These are phyloP conservation scores for Protobothrops flavoviridis DNA, from an alignment of 2,113 vertebrate species.

Conservation along the genomic window DNA sequence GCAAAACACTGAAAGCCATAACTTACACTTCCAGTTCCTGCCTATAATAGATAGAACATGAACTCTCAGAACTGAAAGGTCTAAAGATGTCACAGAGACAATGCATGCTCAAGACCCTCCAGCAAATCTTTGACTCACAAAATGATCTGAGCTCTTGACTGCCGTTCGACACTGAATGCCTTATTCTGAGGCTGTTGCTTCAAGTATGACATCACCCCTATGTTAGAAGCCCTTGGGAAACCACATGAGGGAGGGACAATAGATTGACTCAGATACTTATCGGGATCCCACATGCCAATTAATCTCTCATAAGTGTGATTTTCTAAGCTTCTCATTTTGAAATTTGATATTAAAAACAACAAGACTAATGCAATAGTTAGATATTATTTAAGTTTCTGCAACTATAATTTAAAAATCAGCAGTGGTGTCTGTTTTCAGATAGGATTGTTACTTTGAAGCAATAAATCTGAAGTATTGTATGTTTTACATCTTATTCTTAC, in stretches of 20 bases:
- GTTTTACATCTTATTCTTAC: not conserved
- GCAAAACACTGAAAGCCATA: conserved; percentile 17
- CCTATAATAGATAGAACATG: conserved; percentile 60
- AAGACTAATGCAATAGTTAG: conserved; percentile 23
- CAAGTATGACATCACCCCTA: conserved; percentile 53
- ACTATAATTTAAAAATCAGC: not conserved
- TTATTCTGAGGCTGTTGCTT: conserved; percentile 48
- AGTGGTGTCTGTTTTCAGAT: not conserved
- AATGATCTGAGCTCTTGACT: conserved; percentile 3
- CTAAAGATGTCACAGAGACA: conserved; percentile 64
- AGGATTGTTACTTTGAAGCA: not conserved
- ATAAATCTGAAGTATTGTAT: not conserved
- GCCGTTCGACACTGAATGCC: conserved; percentile 46
- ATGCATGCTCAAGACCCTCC: conserved; percentile 51
- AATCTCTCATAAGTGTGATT: conserved; percentile 41
- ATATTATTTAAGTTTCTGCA: not conserved
- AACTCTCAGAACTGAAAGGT: conserved; percentile 56
- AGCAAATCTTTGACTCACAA: conserved; percentile 31
- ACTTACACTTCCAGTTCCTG: conserved; percentile 63
- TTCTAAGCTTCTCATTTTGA: conserved; percentile 36
- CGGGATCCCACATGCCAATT: conserved; percentile 53
- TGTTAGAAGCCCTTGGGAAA: conserved; percentile 49
- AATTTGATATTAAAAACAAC: conserved; percentile 16
- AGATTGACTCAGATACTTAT: conserved; percentile 49
- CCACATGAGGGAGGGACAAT: conserved; percentile 57